Conservation (phyloP, 2,797 vertebrate genomes). For the Taeniopygia guttata region DNA sequence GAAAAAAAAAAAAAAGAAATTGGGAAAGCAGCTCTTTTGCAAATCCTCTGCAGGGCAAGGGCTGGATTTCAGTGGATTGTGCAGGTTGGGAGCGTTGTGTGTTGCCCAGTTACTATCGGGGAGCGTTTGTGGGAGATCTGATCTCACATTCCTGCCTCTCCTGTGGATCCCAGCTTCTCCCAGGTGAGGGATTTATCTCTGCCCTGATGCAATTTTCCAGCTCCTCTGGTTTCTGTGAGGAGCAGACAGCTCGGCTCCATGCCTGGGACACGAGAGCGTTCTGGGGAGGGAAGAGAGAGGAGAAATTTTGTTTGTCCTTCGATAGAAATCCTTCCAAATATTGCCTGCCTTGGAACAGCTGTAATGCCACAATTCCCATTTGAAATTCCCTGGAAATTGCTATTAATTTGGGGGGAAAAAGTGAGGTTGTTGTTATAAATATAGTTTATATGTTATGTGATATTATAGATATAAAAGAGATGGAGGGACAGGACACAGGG, state of each 20-base stretch:
- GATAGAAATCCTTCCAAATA: not conserved
- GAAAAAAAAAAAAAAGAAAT: fast-evolving
- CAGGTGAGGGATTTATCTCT: not conserved
- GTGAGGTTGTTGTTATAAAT: not conserved
- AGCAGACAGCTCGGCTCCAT: not conserved
- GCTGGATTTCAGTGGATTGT: not conserved
- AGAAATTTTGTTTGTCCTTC: not conserved
- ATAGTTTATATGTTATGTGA: not conserved
- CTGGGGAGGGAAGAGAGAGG: not conserved
- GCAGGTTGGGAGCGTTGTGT: fast-evolving
- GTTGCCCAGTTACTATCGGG: not conserved
- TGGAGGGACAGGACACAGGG: not conserved
- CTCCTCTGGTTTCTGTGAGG: not conserved
- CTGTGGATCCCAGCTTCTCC: not conserved
- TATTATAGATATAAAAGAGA: not conserved
- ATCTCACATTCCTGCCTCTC: not conserved
- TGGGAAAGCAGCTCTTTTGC: not conserved
- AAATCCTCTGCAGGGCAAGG: not conserved
- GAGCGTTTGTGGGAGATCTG: not conserved
- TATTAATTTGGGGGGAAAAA: fast-evolving
- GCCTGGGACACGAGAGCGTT: not conserved
- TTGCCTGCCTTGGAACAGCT: not conserved
- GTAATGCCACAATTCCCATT: fast-evolving
- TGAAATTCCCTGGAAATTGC: not conserved
- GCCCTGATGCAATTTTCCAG: not conserved